Evolutionary conservation across 1,140 invertebrate species (phyloP).

Genomic region (Bacillus rossius): DNA sequence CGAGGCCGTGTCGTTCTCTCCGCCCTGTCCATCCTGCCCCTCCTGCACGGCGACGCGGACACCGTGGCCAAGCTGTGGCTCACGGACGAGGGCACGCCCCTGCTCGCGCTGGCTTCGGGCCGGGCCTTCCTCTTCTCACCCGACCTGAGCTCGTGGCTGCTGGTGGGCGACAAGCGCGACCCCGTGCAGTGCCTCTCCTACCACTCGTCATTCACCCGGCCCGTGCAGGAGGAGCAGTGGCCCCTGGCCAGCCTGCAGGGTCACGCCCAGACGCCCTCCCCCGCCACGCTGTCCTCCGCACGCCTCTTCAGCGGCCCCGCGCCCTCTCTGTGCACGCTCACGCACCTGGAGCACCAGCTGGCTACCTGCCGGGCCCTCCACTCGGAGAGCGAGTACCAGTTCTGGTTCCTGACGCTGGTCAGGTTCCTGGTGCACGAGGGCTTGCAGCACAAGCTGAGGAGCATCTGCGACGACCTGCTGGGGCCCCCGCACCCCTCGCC

Average conservation of each 20-base stretch:
- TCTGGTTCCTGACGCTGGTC: slow-evolving; percentile 70
- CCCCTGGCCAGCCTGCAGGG: slow-evolving; percentile 7
- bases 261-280: neutral
- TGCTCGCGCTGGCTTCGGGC: slow-evolving; percentile 59
- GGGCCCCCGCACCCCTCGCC: slow-evolving; percentile 58
- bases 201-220: slow-evolving; percentile 9
- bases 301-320: neutral
- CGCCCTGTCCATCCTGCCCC: slow-evolving; percentile 23
- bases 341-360: slow-evolving; percentile 73
- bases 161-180: slow-evolving; percentile 46
- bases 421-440: slow-evolving; percentile 71
- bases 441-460: slow-evolving; percentile 58
- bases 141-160: slow-evolving; percentile 56
- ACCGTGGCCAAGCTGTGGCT: slow-evolving; percentile 52
- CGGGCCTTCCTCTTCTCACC: slow-evolving; percentile 60
- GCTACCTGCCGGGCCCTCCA: slow-evolving; percentile 59
- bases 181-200: slow-evolving; percentile 39
- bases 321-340: slow-evolving; percentile 47
- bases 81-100: slow-evolving; percentile 53
- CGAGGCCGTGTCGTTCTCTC: slow-evolving; percentile 26
- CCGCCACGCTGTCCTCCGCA: neutral
- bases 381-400: slow-evolving; percentile 66
- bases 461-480: slow-evolving; percentile 67
- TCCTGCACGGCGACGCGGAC: slow-evolving; percentile 26
- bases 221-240: neutral